Conservation (phyloP, 2,113 vertebrate species). For the Leuciscus idus region DNA sequence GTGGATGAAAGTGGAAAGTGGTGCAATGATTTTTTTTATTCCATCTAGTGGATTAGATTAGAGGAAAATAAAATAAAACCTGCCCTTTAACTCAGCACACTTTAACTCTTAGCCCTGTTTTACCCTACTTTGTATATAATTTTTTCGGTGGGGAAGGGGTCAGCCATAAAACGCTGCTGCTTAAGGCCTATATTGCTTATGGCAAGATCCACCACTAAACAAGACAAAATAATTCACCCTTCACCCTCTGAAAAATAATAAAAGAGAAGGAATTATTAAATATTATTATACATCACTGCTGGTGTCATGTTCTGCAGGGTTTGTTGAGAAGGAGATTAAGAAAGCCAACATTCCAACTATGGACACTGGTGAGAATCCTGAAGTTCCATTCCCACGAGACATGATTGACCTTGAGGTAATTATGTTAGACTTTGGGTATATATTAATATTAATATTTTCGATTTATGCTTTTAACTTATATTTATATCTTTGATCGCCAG, state of each 20-base stretch:
- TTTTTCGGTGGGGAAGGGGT: background rate
- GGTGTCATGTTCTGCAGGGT: constrained; percentile 76
- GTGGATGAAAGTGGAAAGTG: background rate
- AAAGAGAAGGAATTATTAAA: background rate
- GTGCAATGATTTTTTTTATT: background rate
- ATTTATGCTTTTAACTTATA: background rate
- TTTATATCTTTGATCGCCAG: constrained; percentile 66
- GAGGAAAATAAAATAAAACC: background rate
- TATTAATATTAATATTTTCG: background rate
- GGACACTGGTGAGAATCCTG: constrained; percentile 96
- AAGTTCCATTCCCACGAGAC: constrained; percentile 97
- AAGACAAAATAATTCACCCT: background rate
- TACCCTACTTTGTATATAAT: background rate
- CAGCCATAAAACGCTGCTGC: background rate
- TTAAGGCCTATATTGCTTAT: background rate
- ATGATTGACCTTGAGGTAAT: constrained; percentile 98
- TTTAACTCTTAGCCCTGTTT: background rate
- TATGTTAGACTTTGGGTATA: background rate
- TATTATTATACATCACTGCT: background rate
- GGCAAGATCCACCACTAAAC: background rate
- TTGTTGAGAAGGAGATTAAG: constrained; percentile 98
- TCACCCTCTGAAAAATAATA: background rate
- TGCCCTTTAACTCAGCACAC: background rate
- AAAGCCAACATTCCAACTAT: constrained; percentile 90
- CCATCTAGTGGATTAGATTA: background rate